Evolutionary conservation across 2,797 vertebrate genomes (phyloP), one percentile per base, ranked within the genome.

Genomic region (Hipposideros larvatus): DNA sequence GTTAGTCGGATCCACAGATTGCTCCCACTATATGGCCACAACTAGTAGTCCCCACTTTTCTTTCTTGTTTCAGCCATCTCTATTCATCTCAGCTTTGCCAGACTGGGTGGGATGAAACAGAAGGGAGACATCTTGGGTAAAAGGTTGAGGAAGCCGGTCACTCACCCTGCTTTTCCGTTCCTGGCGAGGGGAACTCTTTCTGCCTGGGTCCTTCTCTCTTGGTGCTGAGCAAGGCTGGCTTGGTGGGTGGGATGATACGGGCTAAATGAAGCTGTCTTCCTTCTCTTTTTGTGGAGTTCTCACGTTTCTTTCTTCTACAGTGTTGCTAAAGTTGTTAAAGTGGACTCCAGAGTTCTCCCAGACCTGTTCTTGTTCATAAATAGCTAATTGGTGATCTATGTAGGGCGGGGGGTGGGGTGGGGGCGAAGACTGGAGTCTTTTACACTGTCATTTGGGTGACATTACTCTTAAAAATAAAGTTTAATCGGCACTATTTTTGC

Each of bases 1-100:
- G 57, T 21, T 57, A 46, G 5, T 18, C 26, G 19, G 53, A 31
- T 4, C 37, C 9, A 14, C 15, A 19, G 18, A 4, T 73, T 18
- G 5, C 19, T 31, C 16, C 14, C 7, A 2, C 13, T 4, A 2
- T 19, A 2, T 1, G 37, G 68, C 53, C 55, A 11, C 53, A 11
- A 0, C 37, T 46, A 37, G 37, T 3, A 24, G 8, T 3, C 37
- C 15, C 37, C 57, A 7, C 5, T 11, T n/a, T n/a, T 59, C 84
- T 24, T 31, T 5, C 37, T 6, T 46, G 8, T 43, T 43, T 43
- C 43, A 43, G 43, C 43, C 43, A 43, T 43, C 43, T 43, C 43
- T 43, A 43, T 43, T 46, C 59, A 43, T 59, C 53, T n/a, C 53
- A 31, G 51, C 22, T 73, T n/a, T 46, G 68, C 68, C 53, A n/a